Evolutionary conservation across 2,113 vertebrate genomes (phyloP).

Genomic region (Agapornis roseicollis): DNA sequence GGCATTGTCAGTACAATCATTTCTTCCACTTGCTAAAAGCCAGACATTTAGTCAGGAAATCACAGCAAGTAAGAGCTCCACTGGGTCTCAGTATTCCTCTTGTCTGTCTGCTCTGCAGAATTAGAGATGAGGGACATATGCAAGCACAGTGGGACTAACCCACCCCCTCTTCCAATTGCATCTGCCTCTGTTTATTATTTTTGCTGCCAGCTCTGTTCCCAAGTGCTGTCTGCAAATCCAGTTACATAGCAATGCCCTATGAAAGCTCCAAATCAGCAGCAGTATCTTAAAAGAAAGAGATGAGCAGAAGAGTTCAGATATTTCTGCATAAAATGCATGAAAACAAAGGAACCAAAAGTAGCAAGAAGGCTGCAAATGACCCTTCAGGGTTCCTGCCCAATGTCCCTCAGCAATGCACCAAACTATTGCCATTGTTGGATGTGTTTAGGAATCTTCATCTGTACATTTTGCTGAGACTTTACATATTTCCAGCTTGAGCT

Average conservation of each 20-base stretch:
- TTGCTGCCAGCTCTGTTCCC: slow-evolving; percentile 28
- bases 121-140: slow-evolving; percentile 43
- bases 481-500: neutral
- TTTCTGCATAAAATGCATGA: neutral
- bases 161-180: slow-evolving; percentile 32
- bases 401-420: neutral
- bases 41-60: slow-evolving; percentile 9
- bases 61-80: neutral
- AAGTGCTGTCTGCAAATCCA: slow-evolving; percentile 1
- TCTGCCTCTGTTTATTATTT: slow-evolving; percentile 58
- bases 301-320: neutral
- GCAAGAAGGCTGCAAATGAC: neutral
- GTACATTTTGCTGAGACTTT: neutral
- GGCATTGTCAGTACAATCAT: neutral
- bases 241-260: neutral
- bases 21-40: neutral
- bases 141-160: slow-evolving; percentile 36
- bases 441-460: neutral
- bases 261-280: neutral
- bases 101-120: slow-evolving; percentile 32
- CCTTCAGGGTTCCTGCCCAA: neutral
- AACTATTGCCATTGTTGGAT: neutral
- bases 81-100: slow-evolving; percentile 26
- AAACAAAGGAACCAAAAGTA: neutral
- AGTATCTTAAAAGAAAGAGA: neutral